Conservation (phyloP, 2,113 vertebrate species). For the Meleagris gallopavo region DNA sequence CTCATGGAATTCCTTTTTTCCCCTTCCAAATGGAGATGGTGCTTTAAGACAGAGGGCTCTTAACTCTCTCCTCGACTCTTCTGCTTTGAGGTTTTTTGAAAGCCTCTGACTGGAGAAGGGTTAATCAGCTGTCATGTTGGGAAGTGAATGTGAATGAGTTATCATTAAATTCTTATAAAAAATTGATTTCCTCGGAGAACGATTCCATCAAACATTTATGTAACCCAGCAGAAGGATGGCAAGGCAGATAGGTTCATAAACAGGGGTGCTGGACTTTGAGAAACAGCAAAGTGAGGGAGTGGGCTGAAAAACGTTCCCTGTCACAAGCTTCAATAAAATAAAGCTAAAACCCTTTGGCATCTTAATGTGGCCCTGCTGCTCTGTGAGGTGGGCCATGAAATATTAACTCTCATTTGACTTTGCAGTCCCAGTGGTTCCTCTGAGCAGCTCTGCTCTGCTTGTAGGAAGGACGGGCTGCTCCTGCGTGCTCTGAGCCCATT, state of each 20-base stretch:
- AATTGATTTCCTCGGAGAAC: slow-evolving; percentile 74
- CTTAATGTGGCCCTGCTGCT: neutral
- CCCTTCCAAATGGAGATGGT: neutral
- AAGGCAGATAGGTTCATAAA: neutral
- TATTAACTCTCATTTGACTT: fast-evolving
- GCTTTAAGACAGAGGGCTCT: neutral
- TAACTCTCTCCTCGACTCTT: neutral
- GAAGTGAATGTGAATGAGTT: slow-evolving; percentile 68
- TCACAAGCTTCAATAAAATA: neutral
- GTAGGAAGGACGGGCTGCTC: neutral
- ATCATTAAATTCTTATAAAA: slow-evolving; percentile 79
- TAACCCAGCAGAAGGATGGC: slow-evolving; percentile 69
- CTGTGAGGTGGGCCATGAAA: neutral
- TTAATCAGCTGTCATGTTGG: slow-evolving; percentile 71
- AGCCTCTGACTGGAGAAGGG: slow-evolving; percentile 32
- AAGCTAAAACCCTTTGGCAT: neutral
- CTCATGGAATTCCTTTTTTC: neutral
- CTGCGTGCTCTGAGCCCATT: neutral
- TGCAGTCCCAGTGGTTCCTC: neutral
- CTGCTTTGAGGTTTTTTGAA: neutral
- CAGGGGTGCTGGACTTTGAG: neutral
- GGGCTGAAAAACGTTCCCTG: neutral
- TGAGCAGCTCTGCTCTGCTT: neutral
- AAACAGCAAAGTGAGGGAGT: neutral
- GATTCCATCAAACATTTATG: slow-evolving; percentile 79